phyloP scores from a whole-genome alignment of 2,888 invertebrate genomes.

The Coenonympha arcania region DNA sequence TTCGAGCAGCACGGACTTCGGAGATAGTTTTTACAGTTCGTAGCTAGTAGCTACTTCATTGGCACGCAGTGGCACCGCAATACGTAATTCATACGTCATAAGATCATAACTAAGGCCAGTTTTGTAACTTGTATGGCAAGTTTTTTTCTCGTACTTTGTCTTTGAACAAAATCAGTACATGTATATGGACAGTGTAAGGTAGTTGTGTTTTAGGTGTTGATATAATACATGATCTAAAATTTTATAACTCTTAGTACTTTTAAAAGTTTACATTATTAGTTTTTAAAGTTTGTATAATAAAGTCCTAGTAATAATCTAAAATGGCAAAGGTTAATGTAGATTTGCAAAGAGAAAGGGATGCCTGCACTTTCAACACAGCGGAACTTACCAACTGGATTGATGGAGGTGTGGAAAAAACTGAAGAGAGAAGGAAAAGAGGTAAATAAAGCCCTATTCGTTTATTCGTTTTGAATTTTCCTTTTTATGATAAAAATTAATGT shows the following conservation, averaged over 20 bases:
- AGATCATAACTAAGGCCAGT: not conserved
- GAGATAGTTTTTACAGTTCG: too few species aligned
- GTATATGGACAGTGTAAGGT: constrained; percentile 5
- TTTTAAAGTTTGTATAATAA: not conserved
- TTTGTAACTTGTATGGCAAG: not conserved
- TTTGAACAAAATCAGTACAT: not conserved
- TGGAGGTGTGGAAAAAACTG: constrained; percentile 83
- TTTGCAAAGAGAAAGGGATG: constrained; percentile 80
- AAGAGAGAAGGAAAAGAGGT: constrained; percentile 75
- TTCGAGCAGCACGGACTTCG: not conserved
- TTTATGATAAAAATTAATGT: too few species aligned
- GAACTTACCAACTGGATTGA: constrained; percentile 86
- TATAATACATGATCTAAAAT: too few species aligned
- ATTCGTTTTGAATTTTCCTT: not conserved
- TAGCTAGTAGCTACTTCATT: too few species aligned
- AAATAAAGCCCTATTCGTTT: constrained; percentile 13
- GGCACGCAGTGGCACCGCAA: not conserved
- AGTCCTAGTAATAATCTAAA: too few species aligned
- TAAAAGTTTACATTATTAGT: not conserved
- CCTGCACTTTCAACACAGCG: constrained; percentile 80
- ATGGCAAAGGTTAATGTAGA: constrained; percentile 76
- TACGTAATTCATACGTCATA: not conserved
- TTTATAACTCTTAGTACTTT: not conserved
- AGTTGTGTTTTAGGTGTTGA: not conserved
- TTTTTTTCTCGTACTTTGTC: not conserved